Conservation (phyloP, 1,140 invertebrate species). For the Phthorimaea operculella region DNA sequence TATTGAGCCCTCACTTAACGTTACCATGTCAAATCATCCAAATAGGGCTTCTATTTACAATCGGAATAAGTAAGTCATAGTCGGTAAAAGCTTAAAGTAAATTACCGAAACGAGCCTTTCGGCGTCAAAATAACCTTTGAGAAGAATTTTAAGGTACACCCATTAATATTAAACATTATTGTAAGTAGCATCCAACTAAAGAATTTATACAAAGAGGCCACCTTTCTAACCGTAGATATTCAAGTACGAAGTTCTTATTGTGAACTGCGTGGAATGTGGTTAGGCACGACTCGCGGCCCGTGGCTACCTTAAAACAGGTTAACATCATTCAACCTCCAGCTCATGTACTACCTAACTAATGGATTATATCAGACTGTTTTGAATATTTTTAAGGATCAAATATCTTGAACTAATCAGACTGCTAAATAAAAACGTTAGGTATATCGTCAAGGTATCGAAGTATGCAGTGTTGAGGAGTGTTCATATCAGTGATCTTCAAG, state of each 20-base stretch:
- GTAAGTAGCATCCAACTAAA: neutral
- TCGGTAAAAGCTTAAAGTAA: too few relatives aligned
- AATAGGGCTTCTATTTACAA: neutral
- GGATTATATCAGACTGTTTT: neutral
- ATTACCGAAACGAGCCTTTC: too few relatives aligned
- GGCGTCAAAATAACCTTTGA: too few relatives aligned
- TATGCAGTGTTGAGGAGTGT: too few relatives aligned
- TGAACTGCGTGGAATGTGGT: constrained; percentile 44
- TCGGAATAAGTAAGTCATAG: too few relatives aligned
- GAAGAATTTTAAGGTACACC: too few relatives aligned
- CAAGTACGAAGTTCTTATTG: constrained; percentile 29
- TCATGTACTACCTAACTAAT: constrained; percentile 20
- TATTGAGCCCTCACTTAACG: constrained; percentile 7
- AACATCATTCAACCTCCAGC: constrained; percentile 45
- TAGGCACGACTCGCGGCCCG: constrained; percentile 38
- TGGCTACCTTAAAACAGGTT: constrained; percentile 46
- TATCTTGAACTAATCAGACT: neutral
- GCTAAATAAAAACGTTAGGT: neutral
- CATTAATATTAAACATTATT: too few relatives aligned
- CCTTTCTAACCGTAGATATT: neutral
- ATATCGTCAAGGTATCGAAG: too few relatives aligned
- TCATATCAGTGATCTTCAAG: too few relatives aligned
- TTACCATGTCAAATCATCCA: neutral
- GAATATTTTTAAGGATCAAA: neutral
- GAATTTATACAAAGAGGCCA: constrained; percentile 1